Evolutionary conservation across 2,888 invertebrate genomes (phyloP).

Genomic region (Ophioninae sp.): DNA sequence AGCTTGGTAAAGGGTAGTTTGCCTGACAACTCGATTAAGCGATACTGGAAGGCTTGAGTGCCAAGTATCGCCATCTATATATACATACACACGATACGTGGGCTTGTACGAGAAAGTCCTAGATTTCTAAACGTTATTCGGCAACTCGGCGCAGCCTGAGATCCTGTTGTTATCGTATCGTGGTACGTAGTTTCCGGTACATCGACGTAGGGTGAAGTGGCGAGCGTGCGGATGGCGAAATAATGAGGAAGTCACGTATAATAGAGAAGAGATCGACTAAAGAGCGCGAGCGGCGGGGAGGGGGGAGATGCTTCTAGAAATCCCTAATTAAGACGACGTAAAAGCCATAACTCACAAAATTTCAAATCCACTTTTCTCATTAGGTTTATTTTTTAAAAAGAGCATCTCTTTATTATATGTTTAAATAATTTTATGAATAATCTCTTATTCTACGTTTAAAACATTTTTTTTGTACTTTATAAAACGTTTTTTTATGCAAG

Average conservation of each 20-base stretch:
- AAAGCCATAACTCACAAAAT: too few relatives aligned
- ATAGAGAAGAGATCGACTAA: constrained; percentile 12
- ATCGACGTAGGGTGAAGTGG: constrained; percentile 27
- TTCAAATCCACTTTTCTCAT: too few relatives aligned
- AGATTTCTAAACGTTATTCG: constrained; percentile 42
- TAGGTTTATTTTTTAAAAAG: too few relatives aligned
- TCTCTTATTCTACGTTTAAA: too few relatives aligned
- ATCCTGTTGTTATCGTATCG: constrained; percentile 24
- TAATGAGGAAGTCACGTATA: constrained; percentile 55
- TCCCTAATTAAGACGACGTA: constrained; percentile 20
- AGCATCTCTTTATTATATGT: too few relatives aligned
- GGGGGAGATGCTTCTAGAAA: constrained; percentile 27
- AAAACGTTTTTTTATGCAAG: too few relatives aligned
- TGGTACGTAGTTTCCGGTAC: constrained; percentile 20
- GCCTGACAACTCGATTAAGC: constrained; percentile 77
- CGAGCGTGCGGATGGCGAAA: constrained; percentile 40
- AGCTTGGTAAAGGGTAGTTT: constrained; percentile 75
- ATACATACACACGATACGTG: background rate
- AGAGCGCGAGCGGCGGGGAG: background rate
- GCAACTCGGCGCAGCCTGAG: constrained; percentile 23
- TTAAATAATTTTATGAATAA: too few relatives aligned
- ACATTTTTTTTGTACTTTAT: too few relatives aligned
- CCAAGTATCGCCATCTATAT: constrained; percentile 73
- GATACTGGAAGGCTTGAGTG: constrained; percentile 73
- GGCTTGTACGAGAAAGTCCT: background rate